Evolutionary conservation across 2,113 vertebrate genomes (phyloP), one percentile per base, ranked within the genome.

Genomic region (Syrmaticus mikado): DNA sequence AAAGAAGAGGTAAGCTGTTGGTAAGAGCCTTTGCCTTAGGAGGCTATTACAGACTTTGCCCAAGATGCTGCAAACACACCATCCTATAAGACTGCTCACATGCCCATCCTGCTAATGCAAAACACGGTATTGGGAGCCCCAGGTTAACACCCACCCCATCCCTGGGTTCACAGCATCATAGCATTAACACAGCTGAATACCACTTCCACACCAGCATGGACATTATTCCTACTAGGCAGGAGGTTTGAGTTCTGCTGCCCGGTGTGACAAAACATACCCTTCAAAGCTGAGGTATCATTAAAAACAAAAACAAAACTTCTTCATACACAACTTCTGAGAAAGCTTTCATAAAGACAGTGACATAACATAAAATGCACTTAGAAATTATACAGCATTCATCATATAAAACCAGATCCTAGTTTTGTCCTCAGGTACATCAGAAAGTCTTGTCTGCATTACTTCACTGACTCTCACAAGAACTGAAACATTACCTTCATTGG

Each of bases 291-390:
- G 7, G 36, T 10, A 82, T 2, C 5, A 14, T 28, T 48, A 50
- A 70, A 14, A 28, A 70, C 10, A 28, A 50, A 36, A 28, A 27
- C 36, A 61, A 74, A 48, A 45, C 40, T 85, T 57, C 18, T 0
- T 10, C 41, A 92, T 50, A 85, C 50, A n/a, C 38, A 94, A 91
- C 73, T 81, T 93, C 72, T 3, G 10, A 96, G 82, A 82, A 81
- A 82, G 89, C 74, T 93, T 96, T 92, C 70, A 83, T 68, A 87
- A 93, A 95, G 82, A 62, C 43, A 89, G 72, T 68, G 8, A 52
- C 75, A 96, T 88, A 86, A 88, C 8, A n/a, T 81, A 81, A 77
- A 93, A 92, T 70, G 55, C 77, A 92, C 85, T 94, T 94, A 89
- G 60, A 96, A 93, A 94, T 72, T 28, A 72, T 8, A 45, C 30